Evolutionary conservation across 2,888 invertebrate genomes (phyloP).

Genomic region (Saturnia japonica): DNA sequence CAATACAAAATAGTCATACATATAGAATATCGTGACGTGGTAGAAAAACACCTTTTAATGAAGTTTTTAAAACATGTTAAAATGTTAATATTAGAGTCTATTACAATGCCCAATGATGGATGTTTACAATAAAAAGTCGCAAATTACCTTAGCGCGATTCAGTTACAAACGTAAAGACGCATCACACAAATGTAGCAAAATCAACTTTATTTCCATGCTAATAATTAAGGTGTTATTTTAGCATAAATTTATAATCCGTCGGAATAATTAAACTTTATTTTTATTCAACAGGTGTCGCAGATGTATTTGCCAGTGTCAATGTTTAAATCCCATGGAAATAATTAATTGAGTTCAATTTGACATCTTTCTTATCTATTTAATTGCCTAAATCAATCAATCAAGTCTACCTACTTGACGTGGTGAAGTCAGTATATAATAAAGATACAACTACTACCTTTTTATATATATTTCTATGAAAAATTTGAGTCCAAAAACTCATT

Average conservation of each 20-base stretch:
- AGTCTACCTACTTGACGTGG: neutral
- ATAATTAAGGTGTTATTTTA: neutral
- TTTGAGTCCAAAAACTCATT: neutral
- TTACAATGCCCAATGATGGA: neutral
- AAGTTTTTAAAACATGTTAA: neutral
- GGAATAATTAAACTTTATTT: neutral
- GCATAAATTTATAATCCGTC: neutral
- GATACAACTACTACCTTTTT: neutral
- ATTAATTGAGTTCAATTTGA: neutral
- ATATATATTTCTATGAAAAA: neutral
- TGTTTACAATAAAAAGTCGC: constrained; percentile 3
- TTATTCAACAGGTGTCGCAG: neutral
- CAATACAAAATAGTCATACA: no score
- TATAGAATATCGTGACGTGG: no score
- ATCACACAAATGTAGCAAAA: neutral
- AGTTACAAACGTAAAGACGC: neutral
- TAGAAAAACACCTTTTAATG: neutral
- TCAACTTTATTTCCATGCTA: neutral
- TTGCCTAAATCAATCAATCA: neutral
- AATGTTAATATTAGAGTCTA: neutral
- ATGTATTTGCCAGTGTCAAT: neutral
- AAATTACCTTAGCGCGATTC: neutral
- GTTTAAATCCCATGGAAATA: neutral
- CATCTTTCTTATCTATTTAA: neutral
- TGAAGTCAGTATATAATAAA: neutral